A percentile compares a stretch with the other conserved stretches of the same genome.
Conservation (phyloP, 2,888 invertebrate genomes). For the Synergus gifuensis region DNA sequence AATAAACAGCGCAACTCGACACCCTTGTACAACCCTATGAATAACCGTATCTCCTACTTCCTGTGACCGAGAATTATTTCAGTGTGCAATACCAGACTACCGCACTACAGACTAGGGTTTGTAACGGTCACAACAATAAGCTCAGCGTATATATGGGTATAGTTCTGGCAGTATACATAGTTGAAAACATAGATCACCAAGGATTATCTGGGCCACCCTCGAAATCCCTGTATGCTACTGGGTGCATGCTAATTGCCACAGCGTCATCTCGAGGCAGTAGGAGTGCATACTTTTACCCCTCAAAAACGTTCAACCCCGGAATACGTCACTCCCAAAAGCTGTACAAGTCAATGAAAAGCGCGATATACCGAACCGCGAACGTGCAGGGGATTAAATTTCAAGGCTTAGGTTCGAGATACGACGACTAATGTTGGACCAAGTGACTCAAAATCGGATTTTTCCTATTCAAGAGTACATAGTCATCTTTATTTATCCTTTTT, state of each 20-base stretch:
- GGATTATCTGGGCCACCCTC: conserved; percentile 63
- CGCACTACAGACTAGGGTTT: conserved; percentile 2
- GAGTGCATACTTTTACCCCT: conserved; percentile 9
- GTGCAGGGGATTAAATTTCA: conserved; percentile 56
- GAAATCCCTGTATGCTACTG: conserved; percentile 61
- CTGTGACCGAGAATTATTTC: conserved; percentile 6
- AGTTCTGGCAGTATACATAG: conserved; percentile 55
- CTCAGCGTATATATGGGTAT: neutral
- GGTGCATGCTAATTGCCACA: conserved; percentile 70
- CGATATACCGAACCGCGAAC: conserved; percentile 46
- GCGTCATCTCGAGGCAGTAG: neutral
- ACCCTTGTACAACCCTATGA: neutral
- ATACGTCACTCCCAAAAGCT: neutral
- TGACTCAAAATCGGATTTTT: neutral
- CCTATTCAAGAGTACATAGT: neutral
- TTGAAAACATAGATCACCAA: conserved; percentile 66
- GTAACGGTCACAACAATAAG: conserved; percentile 8
- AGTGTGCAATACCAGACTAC: neutral
- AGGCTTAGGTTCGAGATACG: conserved; percentile 46
- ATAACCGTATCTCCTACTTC: neutral
- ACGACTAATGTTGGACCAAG: neutral
- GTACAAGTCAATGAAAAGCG: conserved; percentile 51
- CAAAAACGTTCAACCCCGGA: neutral
- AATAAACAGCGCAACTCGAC: neutral
- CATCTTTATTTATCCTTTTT: neutral